Evolutionary conservation across 2,888 invertebrate species (phyloP), one percentile per base, ranked within the genome.

Genomic region (Griposia aprilina): DNA sequence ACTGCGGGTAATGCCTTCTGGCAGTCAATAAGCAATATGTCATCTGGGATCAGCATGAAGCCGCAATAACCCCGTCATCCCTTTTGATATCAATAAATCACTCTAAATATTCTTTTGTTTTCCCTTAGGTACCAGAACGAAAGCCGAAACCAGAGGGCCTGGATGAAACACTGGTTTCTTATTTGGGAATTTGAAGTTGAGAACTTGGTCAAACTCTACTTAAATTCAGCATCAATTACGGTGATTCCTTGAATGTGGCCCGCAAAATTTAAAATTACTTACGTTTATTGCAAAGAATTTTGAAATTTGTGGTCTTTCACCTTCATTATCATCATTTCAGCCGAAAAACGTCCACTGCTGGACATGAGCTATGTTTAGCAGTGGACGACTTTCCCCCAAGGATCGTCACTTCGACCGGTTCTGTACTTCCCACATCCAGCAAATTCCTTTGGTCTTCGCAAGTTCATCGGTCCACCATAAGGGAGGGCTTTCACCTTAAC

Each of bases 11-110:
- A 69, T 20, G 30, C n/a, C 77, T 11, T 6, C n/a, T n/a, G 52
- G 6, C 60, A 55, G 63, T 72, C 72, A 85, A 76, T 76, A 81
- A 81, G 66, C 59, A 68, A 71, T 81, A 60, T 67, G 59, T 76
- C 57, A 67, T n/a, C 15, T 0, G 7, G 73, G 73, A 81, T 83
- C 81, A 63, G 52, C 76, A 50, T 1, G 23, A n/a, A 11, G 26
- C 81, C 48, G 52, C 72, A n/a, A 48, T 71, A 52, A 41, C 26
- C 11, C 30, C 17, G 59, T 66, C 70, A 59, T 63, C 66, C 41
- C 55, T 60, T 74, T 72, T 52, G 11, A 45, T 59, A 41, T 55
- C 70, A 73, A 60, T 76, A 81, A 81, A 81, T 85, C 66, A 63
- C 30, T n/a, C 13, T 0, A 36, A 50, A 59, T 65, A 52, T 80